Conservation (phyloP, 2,113 vertebrate species). For the Cryptotis parvus region DNA sequence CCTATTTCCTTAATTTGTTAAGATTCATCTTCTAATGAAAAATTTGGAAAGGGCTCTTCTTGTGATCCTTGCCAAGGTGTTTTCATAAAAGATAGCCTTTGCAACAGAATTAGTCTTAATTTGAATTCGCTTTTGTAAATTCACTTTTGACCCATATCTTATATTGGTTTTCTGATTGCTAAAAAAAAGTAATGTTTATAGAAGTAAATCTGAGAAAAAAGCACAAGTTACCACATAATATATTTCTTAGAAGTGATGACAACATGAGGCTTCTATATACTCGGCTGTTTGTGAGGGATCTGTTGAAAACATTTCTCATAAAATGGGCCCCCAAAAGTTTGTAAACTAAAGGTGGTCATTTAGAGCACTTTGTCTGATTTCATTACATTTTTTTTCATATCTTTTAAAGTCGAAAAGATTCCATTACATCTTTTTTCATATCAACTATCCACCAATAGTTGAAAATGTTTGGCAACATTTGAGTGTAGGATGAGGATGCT, state of each 20-base stretch:
- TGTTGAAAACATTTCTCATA: not conserved
- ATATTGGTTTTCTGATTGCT: conserved; percentile 5
- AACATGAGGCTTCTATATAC: not conserved
- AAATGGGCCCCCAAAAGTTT: not conserved
- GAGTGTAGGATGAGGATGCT: not conserved
- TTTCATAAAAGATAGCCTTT: not conserved
- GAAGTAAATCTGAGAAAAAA: conserved; percentile 9
- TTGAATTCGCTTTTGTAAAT: not conserved
- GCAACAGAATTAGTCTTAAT: not conserved
- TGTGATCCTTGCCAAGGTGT: too few species aligned
- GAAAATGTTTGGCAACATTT: not conserved
- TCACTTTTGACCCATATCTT: not conserved
- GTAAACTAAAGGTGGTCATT: not conserved
- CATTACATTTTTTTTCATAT: not conserved
- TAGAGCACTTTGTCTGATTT: not conserved
- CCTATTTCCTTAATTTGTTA: not conserved
- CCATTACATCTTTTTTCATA: not conserved
- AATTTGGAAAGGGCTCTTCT: not conserved
- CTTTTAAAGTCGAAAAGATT: too few species aligned
- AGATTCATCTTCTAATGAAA: not conserved
- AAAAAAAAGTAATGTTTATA: not conserved
- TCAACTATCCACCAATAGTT: not conserved
- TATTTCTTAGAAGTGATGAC: not conserved
- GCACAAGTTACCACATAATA: not conserved
- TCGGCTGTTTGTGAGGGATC: not conserved